Evolutionary conservation across 2,888 invertebrate genomes (phyloP).

Genomic region (Synergus gifuensis): DNA sequence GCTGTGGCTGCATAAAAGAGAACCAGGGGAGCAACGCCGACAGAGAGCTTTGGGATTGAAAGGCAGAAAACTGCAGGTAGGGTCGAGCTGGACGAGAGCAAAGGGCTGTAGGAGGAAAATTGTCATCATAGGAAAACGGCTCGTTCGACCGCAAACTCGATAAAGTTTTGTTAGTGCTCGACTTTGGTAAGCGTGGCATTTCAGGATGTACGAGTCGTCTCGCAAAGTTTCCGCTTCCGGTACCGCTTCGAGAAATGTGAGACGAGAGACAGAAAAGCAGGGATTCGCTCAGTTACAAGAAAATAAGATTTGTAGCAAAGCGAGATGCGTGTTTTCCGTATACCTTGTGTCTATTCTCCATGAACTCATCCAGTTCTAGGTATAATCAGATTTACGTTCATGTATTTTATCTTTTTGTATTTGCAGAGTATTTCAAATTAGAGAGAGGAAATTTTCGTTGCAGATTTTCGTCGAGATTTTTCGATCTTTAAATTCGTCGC

Average conservation of each 20-base stretch:
- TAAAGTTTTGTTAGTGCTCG: slow-evolving; percentile 70
- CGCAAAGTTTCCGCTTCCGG: slow-evolving; percentile 69
- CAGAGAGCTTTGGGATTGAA: too few species aligned
- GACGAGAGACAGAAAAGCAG: slow-evolving; percentile 46
- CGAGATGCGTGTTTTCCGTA: background rate
- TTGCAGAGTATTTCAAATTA: too few species aligned
- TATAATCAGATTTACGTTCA: too few species aligned
- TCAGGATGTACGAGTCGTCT: slow-evolving; percentile 60
- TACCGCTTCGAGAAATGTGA: slow-evolving; percentile 50
- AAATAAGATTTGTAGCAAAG: slow-evolving; percentile 63
- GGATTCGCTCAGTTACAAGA: slow-evolving; percentile 51
- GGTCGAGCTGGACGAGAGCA: background rate
- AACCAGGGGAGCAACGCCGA: too few species aligned
- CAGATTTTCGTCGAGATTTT: too few species aligned
- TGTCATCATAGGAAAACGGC: slow-evolving; percentile 71
- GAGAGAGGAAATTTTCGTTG: too few species aligned
- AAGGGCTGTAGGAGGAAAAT: slow-evolving; percentile 53
- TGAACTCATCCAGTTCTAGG: background rate
- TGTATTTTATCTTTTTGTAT: too few species aligned
- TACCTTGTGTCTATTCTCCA: background rate
- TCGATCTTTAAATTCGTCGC: too few species aligned
- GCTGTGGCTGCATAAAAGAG: background rate
- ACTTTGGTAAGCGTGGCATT: slow-evolving; percentile 53
- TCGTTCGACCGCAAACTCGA: slow-evolving; percentile 74
- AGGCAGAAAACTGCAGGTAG: too few species aligned